Base-by-base conservation (phyloP, 2,113 vertebrate species). In the Crotalus viridis region DNA sequence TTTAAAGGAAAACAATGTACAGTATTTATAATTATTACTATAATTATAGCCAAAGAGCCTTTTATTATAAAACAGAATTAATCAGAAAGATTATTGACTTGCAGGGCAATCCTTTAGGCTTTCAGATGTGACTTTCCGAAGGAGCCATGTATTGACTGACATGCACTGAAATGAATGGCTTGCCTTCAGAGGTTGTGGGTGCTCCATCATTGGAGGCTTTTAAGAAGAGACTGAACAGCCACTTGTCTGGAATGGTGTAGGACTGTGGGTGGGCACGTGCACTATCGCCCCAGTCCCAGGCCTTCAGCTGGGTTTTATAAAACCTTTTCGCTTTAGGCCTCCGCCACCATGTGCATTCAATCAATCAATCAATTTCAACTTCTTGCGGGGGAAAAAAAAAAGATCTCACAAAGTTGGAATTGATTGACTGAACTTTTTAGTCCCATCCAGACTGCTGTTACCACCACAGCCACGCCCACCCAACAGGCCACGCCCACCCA, bases 31-130 rank as follows among this genome's bases (percentile, higher is more conserved):
- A 85, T 86, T 48, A 88, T 91, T 51, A 24, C 39, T 9, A 91
- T 86, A 56, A 85, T 89, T 10, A 28, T 89, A 91, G 94, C 64
- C 2, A 19, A 28, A 19, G 86, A 56, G 55, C 12, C 39, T 74
- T 74, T 39, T 74, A 74, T 74, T 74, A 74, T 17, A 39, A 74
- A 39, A 74, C 17, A 74, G 33, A 33, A 74, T 74, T 39, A 74
- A 74, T 74, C n/a, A 74, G 69, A 74, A 74, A 74, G 69, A 74
- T 74, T 90, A 33, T 56, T 90, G 95, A 91, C 81, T 87, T 92
- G 1, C 90, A 93, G 93, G 7, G 17, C 56, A 95, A 91, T 55
- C 91, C 88, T 93, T 92, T 43, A 93, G 89, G 93, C 74, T 19
- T 61, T 59, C 51, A 39, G 88, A 93, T 46, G 87, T 89, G 93